Base-by-base conservation (phyloP, 2,888 invertebrate species). In the Altica lythri region DNA sequence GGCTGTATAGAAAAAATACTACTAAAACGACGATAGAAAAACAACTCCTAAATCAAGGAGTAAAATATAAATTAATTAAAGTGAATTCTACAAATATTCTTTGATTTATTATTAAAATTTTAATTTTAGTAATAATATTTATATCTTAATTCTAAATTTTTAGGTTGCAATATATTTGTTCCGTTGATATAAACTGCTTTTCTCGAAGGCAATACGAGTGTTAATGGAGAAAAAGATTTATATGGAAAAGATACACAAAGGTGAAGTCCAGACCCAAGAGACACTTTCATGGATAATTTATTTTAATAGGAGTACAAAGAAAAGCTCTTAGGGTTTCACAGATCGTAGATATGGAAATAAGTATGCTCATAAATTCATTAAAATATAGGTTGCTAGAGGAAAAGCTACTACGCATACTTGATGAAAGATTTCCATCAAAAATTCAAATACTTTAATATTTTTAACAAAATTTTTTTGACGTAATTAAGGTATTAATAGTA, bases 311-410 rank as follows among this genome's bases (percentile, higher is more conserved):
- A 25, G 25, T 46, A 46, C 46, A 46, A 46, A 46, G 46, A 46
- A 46, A 46, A 46, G 46, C 46, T 46, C 35, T 46, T 37, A 46
- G 14, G 46, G 46, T 17, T 37, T 46, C 25, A 30, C 22, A 46
- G 46, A 46, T 46, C 35, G 46, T 27, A 46, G 46, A 46, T 46
- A 46, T 46, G 46, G 46, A 35, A 46, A 46, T 46, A 37, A 37
- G 35, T 35, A 46, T 17, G 8, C 12, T 35, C 27, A 46, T 46
- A 37, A 46, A 46, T 46, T 46, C 25, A 46, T 46, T 46, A 46
- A 10, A 37, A 46, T 46, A 46, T 27, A 35, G 46, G 46, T 34
- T 46, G 35, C 35, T 17, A 19, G 6, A 46, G 17, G 12, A 46
- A 10, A 37, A 46, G 34, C 9, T 34, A 46, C 2, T 19, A 19